A percentile compares a stretch with the other conserved stretches of the same genome.
These are phyloP conservation scores for Anoplolepis gracilipes DNA, from an alignment of 1,140 invertebrate genomes.

Conservation along the genomic window DNA sequence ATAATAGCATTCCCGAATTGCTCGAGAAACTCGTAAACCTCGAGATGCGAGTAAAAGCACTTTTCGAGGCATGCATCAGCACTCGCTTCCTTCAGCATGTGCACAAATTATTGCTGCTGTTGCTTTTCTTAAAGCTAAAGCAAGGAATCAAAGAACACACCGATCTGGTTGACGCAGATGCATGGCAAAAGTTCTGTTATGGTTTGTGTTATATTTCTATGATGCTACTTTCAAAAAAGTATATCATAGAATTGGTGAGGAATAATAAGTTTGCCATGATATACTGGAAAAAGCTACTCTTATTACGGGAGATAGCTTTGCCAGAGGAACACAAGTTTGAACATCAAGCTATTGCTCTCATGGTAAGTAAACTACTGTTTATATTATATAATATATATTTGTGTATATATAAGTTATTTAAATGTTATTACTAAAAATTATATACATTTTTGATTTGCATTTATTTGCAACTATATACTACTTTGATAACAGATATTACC, in stretches of 20 bases:
- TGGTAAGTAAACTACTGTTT: conserved; percentile 82
- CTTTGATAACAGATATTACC: conserved; percentile 89
- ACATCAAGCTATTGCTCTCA: conserved; percentile 86
- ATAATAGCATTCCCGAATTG: conserved; percentile 80
- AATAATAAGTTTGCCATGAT: conserved; percentile 80
- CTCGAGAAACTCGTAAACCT: conserved; percentile 77
- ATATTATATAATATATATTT: conserved; percentile 2
- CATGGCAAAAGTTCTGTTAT: conserved; percentile 75
- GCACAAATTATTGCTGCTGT: conserved; percentile 78
- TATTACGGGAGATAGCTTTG: conserved; percentile 71
- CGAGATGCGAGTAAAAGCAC: conserved; percentile 79
- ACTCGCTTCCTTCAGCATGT: conserved; percentile 81
- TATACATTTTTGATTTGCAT: conserved; percentile 78
- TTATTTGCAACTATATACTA: too few relatives aligned
- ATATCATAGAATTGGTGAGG: conserved; percentile 79
- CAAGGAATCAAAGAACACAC: conserved; percentile 70
- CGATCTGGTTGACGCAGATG: conserved; percentile 65
- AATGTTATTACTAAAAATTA: conserved; percentile 24
- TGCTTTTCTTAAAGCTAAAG: conserved; percentile 81
- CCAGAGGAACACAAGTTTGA: conserved; percentile 80
- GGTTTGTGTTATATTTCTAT: conserved; percentile 78
- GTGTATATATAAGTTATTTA: conserved; percentile 66
- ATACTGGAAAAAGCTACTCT: conserved; percentile 81
- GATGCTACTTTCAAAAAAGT: conserved; percentile 80
- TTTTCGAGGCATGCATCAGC: conserved; percentile 83